Conservation (phyloP, 2,113 vertebrate species). For the Myanophis thanlyinensis region DNA sequence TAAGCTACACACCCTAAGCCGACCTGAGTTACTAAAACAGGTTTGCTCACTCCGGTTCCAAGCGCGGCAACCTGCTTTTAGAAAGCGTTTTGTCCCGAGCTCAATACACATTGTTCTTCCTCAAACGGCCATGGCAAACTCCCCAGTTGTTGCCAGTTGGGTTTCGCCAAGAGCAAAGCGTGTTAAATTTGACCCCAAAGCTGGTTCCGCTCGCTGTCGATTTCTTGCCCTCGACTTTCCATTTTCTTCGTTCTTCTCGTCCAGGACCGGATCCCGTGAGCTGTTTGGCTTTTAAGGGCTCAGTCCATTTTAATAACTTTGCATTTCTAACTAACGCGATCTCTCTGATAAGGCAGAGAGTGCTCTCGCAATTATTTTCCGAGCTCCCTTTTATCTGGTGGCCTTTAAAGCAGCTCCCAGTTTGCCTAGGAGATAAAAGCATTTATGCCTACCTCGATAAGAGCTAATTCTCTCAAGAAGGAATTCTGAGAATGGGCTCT, state of each 20-base stretch:
- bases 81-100: neutral
- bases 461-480: constrained; percentile 24
- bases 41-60: constrained; percentile 14
- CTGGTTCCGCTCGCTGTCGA: neutral
- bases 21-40: neutral
- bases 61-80: neutral
- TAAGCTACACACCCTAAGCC: constrained; percentile 2
- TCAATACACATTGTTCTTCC: fast-evolving
- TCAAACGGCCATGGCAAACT: neutral
- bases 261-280: neutral
- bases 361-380: constrained; percentile 26
- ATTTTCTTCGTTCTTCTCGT: neutral
- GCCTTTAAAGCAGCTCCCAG: constrained; percentile 17
- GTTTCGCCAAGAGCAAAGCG: fast-evolving
- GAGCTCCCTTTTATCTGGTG: constrained; percentile 11
- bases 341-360: constrained; percentile 39
- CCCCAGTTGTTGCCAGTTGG: neutral
- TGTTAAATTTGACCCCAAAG: neutral
- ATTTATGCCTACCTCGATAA: constrained; percentile 14
- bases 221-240: neutral
- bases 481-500: constrained; percentile 21
- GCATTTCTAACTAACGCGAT: constrained; percentile 33
- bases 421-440: constrained; percentile 31
- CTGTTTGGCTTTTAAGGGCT: constrained; percentile 25
- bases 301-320: constrained; percentile 25